Evolutionary conservation across 1,140 invertebrate species (phyloP).

Genomic region (Zaprionus kolodkinae): DNA sequence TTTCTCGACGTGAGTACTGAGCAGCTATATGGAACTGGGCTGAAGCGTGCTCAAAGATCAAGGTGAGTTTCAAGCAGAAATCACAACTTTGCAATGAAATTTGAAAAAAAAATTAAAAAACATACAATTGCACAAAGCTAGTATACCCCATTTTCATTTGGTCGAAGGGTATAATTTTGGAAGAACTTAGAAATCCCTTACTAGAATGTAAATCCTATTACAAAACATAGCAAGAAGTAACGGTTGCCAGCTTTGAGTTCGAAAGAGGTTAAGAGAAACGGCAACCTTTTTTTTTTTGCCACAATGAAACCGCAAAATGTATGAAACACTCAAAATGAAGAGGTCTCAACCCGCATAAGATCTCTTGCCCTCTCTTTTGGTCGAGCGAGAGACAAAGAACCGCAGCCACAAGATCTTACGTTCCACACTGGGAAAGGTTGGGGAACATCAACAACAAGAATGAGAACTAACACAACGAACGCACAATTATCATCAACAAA

Average conservation of each 20-base stretch:
- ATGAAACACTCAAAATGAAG: constrained; percentile 51
- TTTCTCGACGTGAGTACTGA: constrained; percentile 30
- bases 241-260: constrained; percentile 39
- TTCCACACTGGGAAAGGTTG: constrained; percentile 50
- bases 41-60: constrained; percentile 57
- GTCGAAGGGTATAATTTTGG: background rate
- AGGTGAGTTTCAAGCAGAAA: constrained; percentile 55
- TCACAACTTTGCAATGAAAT: background rate
- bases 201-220: constrained; percentile 10
- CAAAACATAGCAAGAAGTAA: constrained; percentile 24
- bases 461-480: constrained; percentile 21
- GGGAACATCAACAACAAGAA: constrained; percentile 26
- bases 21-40: constrained; percentile 1
- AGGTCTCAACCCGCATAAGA: constrained; percentile 36
- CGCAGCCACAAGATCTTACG: constrained; percentile 26
- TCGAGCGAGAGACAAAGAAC: constrained; percentile 1
- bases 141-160: too few relatives aligned
- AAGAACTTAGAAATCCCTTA: background rate
- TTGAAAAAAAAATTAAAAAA: too few relatives aligned
- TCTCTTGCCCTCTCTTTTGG: constrained; percentile 1
- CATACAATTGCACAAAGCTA: background rate
- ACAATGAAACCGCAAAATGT: constrained; percentile 58
- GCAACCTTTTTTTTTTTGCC: background rate
- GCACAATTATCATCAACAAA: constrained; percentile 31
- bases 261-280: background rate